Percentiles rank a stretch among this genome's conserved stretches.
These are phyloP conservation scores for Euwallacea similis DNA, from an alignment of 1,140 invertebrate genomes.

Conservation along the genomic window DNA sequence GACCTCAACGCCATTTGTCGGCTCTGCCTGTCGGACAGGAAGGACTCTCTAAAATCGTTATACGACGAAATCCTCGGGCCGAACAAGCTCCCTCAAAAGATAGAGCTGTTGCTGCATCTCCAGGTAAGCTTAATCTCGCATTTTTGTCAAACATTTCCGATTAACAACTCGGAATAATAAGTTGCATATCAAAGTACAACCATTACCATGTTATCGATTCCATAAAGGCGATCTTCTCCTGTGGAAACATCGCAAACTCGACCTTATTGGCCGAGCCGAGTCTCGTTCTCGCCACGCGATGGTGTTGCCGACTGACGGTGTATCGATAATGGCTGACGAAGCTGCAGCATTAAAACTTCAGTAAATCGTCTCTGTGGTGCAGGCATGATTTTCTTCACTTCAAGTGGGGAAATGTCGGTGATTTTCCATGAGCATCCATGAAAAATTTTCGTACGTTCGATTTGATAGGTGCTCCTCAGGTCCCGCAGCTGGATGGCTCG, in stretches of 20 bases:
- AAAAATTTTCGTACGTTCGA: background rate
- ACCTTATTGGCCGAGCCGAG: slow-evolving; percentile 10
- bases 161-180: no score
- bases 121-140: slow-evolving; percentile 41
- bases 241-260: slow-evolving; percentile 12
- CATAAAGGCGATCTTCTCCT: background rate
- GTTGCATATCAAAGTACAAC: no score
- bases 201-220: no score
- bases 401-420: background rate
- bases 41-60: slow-evolving; percentile 44
- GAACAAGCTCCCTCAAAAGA: slow-evolving; percentile 41
- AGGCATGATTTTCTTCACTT: background rate
- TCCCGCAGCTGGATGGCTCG: no score
- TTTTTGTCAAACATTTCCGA: background rate
- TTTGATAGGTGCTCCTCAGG: no score
- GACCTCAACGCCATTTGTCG: slow-evolving; percentile 41
- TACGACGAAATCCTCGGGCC: slow-evolving; percentile 42
- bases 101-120: slow-evolving; percentile 41
- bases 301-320: background rate
- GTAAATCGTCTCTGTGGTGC: background rate
- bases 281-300: background rate
- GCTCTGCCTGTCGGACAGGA: slow-evolving; percentile 47
- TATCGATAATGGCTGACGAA: background rate
- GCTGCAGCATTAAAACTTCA: background rate
- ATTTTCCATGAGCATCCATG: background rate